Conservation (phyloP, 2,113 vertebrate genomes). For the Mugil cephalus region DNA sequence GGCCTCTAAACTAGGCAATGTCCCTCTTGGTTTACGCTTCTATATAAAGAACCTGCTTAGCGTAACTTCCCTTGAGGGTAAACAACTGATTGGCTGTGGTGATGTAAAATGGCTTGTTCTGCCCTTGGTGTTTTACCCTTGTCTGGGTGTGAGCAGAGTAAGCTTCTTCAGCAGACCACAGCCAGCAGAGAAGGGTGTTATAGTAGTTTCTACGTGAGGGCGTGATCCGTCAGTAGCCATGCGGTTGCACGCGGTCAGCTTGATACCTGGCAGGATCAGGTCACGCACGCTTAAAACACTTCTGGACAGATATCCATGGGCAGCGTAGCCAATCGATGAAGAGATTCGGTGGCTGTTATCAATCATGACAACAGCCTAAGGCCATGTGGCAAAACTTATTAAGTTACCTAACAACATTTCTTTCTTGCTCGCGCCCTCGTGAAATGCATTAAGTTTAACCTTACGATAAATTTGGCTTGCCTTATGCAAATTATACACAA, state of each 20-base stretch:
- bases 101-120: constrained; percentile 73
- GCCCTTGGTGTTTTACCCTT: constrained; percentile 71
- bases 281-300: constrained; percentile 55
- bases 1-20: constrained; percentile 58
- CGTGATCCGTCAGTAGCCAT: constrained; percentile 45
- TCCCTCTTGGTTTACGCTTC: constrained; percentile 35
- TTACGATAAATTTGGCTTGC: constrained; percentile 44
- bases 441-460: constrained; percentile 56
- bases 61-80: constrained; percentile 35
- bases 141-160: constrained; percentile 42
- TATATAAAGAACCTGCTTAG: constrained; percentile 61
- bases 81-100: constrained; percentile 53
- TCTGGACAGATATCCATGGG: constrained; percentile 57
- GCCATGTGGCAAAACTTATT: constrained; percentile 73
- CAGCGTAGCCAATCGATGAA: constrained; percentile 63
- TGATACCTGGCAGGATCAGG: constrained; percentile 49
- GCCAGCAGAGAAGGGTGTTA: constrained; percentile 37
- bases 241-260: constrained; percentile 43
- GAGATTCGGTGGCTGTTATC: constrained; percentile 72
- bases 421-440: constrained; percentile 46
- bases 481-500: constrained; percentile 41
- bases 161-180: constrained; percentile 21
- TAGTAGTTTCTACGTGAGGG: constrained; percentile 37
- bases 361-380: constrained; percentile 77
- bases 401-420: constrained; percentile 59